Conservation (phyloP, 2,797 vertebrate species). For the Pagetopsis macropterus region DNA sequence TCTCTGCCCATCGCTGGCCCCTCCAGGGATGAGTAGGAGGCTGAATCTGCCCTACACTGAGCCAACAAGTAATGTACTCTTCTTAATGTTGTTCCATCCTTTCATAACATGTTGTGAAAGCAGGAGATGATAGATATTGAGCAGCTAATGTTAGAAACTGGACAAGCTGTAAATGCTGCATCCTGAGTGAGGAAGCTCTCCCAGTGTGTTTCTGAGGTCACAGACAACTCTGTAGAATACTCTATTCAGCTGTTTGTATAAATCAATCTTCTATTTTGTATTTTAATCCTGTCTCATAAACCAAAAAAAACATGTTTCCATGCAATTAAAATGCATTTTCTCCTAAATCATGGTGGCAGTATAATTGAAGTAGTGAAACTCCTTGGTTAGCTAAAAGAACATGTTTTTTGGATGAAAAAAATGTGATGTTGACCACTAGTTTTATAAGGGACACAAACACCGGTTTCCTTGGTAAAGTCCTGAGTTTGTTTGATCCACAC, state of each 20-base stretch:
- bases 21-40: conserved; percentile 66
- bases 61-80: conserved; percentile 42
- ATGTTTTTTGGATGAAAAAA: too few relatives aligned
- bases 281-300: too few relatives aligned
- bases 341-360: too few relatives aligned
- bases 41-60: conserved; percentile 40
- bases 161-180: conserved; percentile 1
- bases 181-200: conserved; percentile 1
- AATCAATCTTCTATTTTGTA: too few relatives aligned
- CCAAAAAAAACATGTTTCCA: too few relatives aligned
- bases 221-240: background rate
- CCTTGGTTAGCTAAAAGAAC: too few relatives aligned
- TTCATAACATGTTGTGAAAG: conserved; percentile 57
- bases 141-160: conserved; percentile 5
- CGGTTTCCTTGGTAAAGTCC: too few relatives aligned
- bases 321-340: too few relatives aligned
- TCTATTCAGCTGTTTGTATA: background rate
- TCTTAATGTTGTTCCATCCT: conserved; percentile 49
- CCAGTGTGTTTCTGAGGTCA: background rate
- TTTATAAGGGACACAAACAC: too few relatives aligned
- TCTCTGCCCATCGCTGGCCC: conserved; percentile 37
- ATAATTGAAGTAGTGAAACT: too few relatives aligned
- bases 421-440: too few relatives aligned
- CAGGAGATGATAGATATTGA: conserved; percentile 23
- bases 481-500: too few relatives aligned